Base-by-base conservation (phyloP, 2,888 invertebrate genomes). In the Creontiades dilutus region DNA sequence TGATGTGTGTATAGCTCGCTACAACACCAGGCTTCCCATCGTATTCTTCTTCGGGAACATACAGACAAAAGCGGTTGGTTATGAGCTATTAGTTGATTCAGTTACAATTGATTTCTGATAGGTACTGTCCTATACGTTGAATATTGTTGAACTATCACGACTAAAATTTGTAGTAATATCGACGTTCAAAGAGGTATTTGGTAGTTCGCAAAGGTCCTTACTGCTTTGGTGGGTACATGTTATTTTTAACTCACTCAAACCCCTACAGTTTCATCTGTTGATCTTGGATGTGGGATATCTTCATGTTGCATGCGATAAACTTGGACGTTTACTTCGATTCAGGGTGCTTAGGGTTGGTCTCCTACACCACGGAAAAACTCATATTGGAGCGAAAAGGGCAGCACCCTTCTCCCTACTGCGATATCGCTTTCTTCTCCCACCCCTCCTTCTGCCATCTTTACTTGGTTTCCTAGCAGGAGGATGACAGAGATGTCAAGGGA, bases 401-500 rank as follows among this genome's bases (percentile, higher is more conserved):
- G 23, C 23, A 68, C 23, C 23, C 27, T 13, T 23, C 68, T 23
- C 68, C 5, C 16, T n/a, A 7, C 57, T n/a, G 13, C 23, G 68
- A 19, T 68, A 68, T 68, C 68, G 68, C 23, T 27, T 68, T 5
- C 68, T 68, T 52, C 52, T 5, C 14, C 61, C 61, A 61, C 19
- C 68, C 68, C 23, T 68, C 3, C 68, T 23, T 23, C 68, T 19
- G 11, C 13, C 52, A 68, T 68, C 68, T 19, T 23, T 23, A 19
- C 68, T 68, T 12, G 23, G 68, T 68, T 68, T 68, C 23, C 68
- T 23, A 23, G 57, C n/a, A 16, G 19, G 68, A 68, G 19, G 85
- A 85, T 57, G 57, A 85, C 85, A 85, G 85, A 85, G 85, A 85
- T 85, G 85, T 85, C 85, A 78, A 78, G 68, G 68, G 52, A 52